Evolutionary conservation across 2,113 vertebrate species (phyloP), one percentile per base, ranked within the genome.

Genomic region (Zosterops pallidus): DNA sequence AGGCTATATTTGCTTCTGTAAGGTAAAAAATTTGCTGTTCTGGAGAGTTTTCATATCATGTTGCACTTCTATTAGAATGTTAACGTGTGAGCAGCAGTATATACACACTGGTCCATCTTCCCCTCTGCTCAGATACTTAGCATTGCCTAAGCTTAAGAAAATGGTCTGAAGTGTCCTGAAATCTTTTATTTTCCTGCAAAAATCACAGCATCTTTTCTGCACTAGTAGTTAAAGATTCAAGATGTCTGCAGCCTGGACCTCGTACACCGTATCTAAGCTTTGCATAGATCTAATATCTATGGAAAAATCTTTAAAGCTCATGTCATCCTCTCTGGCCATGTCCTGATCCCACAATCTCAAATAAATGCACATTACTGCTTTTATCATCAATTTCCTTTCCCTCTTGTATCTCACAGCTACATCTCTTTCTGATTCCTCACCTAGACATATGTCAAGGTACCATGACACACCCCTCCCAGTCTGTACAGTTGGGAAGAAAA

Each of bases 301-400:
- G 1, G 55, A 64, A 77, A 77, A 78, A 46, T 4, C 7, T 74
- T 77, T 72, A 37, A 47, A 90, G 35, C 26, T 69, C 14, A 31
- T 39, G 44, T 2, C 14, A 39, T 31, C 23, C 20, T 82, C 23
- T 82, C 23, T 0, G 0, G 9, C 20, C 18, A 2, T 28, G 12
- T 85, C 37, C 22, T 74, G 60, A 42, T 13, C 13, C 3, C 6
- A 47, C 4, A n/a, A 39, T 69, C 23, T 85, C 33, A 25, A 91
- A 12, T 1, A 88, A 68, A 52, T 37, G 3, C 9, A 47, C n/a
- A 39, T 56, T 24, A 37, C 9, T 56, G 10, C 4, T 75, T 85
- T 62, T 26, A 49, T 47, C 4, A 33, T 9, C 15, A 39, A 5
- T 57, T 89, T 83, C 35, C 17, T 82, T 46, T 85, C 4, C 14